Evolutionary conservation across 2,113 vertebrate genomes (phyloP).

Genomic region (Sapayoa aenigma): DNA sequence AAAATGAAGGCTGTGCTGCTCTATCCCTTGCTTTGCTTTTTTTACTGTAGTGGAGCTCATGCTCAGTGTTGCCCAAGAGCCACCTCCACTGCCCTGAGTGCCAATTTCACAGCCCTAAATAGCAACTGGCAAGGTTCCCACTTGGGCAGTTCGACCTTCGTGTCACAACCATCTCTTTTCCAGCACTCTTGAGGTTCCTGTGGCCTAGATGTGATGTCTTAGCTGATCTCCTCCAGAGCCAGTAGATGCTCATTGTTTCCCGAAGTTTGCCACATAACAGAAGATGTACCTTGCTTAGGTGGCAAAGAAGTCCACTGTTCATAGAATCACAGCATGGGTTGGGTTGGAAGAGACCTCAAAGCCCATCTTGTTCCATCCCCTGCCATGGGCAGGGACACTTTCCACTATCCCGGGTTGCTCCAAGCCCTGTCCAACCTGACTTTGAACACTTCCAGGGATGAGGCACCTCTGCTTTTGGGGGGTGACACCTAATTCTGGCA

Average conservation of each 20-base stretch:
- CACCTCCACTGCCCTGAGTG: background rate
- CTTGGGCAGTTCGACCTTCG: background rate
- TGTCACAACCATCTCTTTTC: background rate
- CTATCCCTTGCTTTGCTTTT: background rate
- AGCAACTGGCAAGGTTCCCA: fast-evolving
- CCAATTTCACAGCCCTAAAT: background rate
- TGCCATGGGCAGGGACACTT: background rate
- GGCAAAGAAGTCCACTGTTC: background rate
- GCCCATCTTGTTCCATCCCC: background rate
- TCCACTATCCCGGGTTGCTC: background rate
- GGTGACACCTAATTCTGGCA: background rate
- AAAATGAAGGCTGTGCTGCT: background rate
- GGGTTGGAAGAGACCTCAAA: background rate
- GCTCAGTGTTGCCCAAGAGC: background rate
- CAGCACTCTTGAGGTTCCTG: background rate
- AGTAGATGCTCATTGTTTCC: background rate
- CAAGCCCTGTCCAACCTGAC: background rate
- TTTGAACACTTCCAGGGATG: background rate
- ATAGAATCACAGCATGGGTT: background rate
- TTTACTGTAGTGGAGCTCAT: background rate
- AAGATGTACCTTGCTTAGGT: background rate
- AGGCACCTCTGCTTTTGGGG: background rate
- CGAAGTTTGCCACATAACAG: fast-evolving
- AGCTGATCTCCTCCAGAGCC: background rate
- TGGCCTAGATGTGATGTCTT: background rate